A percentile compares a stretch with the other conserved stretches of the same genome.
Conservation (phyloP, 2,797 vertebrate genomes). For the Typhlichthys subterraneus region DNA sequence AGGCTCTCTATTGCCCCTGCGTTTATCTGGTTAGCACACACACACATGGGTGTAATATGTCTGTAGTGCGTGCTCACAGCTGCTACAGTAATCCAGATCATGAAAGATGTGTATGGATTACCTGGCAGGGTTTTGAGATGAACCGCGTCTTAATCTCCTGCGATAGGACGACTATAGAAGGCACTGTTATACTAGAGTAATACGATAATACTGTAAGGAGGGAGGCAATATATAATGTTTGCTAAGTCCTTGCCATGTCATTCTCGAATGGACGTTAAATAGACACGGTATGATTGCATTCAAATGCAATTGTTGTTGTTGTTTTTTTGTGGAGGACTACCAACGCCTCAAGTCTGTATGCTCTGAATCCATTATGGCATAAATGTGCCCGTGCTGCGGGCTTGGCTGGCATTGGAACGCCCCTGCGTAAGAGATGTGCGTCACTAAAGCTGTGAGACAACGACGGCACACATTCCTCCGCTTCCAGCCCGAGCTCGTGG, state of each 20-base stretch:
- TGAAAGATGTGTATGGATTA: constrained; percentile 5
- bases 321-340: constrained; percentile 24
- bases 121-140: neutral
- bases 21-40: neutral
- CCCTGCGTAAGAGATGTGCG: constrained; percentile 59
- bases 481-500: constrained; percentile 37
- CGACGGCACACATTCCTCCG: constrained; percentile 55
- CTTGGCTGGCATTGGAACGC: constrained; percentile 43
- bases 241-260: neutral
- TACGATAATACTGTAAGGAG: too few species aligned
- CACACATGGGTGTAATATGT: neutral
- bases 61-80: constrained; percentile 9
- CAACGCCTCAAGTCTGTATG: constrained; percentile 22
- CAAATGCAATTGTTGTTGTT: constrained; percentile 13
- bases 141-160: constrained; percentile 11
- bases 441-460: constrained; percentile 58
- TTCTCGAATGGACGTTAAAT: too few species aligned
- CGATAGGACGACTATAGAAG: constrained; percentile 12
- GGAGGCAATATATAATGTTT: neutral
- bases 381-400: constrained; percentile 38
- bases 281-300: constrained; percentile 22
- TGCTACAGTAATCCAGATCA: constrained; percentile 16
- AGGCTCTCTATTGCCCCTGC: neutral
- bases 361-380: constrained; percentile 28
- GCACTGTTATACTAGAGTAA: too few species aligned